Base-by-base conservation (phyloP, 2,888 invertebrate species). In the Caenorhabditis becei region DNA sequence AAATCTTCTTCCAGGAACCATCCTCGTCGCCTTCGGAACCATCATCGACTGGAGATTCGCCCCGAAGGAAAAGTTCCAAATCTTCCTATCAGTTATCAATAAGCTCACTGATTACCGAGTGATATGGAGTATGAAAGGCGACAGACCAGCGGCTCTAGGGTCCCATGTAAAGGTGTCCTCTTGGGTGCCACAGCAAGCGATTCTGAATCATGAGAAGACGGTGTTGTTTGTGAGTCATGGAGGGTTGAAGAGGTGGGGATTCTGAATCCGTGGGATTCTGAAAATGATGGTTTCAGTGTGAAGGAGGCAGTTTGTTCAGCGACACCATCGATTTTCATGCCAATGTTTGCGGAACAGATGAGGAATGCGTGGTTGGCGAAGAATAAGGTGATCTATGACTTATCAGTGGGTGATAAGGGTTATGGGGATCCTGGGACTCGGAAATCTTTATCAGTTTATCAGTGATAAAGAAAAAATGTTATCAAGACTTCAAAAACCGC, bases 281-380 rank as follows among this genome's bases (percentile, higher is more conserved):
- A 32, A 32, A 32, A 32, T 4, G 5, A 32, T 32, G 14, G 14
- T 71, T 77, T 58, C 56, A 81, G 81, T 63, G 81, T 77, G 18
- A 81, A 77, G 65, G 81, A 81, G 59, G 81, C 81, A 0, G 77
- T 66, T 0, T 81, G 81, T 49, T 67, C 81, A 3, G 77, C 77
- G 0, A 77, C 72, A 8, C 81, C 81, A 0, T 77, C 81, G 0
- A 54, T 81, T 28, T 81, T 77, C 44, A 81, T 81, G 81, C 81
- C 81, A 63, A 81, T 81, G 81, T 81, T 81, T 44, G 81, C 77
- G 0, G 81, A 81, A 28, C 81, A 81, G 56, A 77, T 77, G 77
- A 77, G 81, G 37, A 81, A 81, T 28, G 77, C 77, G 26, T 81
- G 81, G 81, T 62, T 81, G 16, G 81, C 77, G 5, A 77, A 77